Evolutionary conservation across 2,113 vertebrate species (phyloP).

Genomic region (Oplegnathus fasciatus): DNA sequence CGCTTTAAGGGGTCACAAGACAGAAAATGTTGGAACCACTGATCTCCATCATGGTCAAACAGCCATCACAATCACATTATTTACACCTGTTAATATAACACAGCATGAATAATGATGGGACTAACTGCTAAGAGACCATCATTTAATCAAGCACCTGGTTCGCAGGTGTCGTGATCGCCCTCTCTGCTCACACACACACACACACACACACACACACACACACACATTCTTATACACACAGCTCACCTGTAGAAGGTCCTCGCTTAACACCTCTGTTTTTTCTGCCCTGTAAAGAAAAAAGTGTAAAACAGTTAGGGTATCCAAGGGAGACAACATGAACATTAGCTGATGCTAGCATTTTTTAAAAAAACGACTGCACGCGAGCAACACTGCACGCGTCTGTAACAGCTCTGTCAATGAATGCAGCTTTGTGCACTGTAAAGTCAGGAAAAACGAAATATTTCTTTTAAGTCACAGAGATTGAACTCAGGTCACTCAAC

Average conservation of each 20-base stretch:
- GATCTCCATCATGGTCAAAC: slow-evolving; percentile 3
- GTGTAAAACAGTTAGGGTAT: slow-evolving; percentile 33
- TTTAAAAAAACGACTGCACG: background rate
- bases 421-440: background rate
- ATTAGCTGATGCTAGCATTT: slow-evolving; percentile 6
- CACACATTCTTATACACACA: background rate
- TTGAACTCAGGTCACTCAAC: slow-evolving; percentile 17
- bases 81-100: slow-evolving; percentile 24
- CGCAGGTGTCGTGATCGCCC: background rate
- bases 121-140: slow-evolving; percentile 4
- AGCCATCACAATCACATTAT: slow-evolving; percentile 25
- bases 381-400: background rate
- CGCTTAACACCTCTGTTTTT: slow-evolving; percentile 96
- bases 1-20: background rate
- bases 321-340: background rate
- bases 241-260: slow-evolving; percentile 95
- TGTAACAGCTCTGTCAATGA: background rate
- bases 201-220: background rate
- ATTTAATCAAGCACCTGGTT: slow-evolving; percentile 1
- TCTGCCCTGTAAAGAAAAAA: slow-evolving; percentile 89
- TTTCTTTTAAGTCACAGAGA: background rate
- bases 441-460: slow-evolving; percentile 2
- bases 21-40: background rate
- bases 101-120: slow-evolving; percentile 2
- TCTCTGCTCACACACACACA: background rate